Evolutionary conservation across 1,140 invertebrate species (phyloP).

Genomic region (Monochamus saltuarius): DNA sequence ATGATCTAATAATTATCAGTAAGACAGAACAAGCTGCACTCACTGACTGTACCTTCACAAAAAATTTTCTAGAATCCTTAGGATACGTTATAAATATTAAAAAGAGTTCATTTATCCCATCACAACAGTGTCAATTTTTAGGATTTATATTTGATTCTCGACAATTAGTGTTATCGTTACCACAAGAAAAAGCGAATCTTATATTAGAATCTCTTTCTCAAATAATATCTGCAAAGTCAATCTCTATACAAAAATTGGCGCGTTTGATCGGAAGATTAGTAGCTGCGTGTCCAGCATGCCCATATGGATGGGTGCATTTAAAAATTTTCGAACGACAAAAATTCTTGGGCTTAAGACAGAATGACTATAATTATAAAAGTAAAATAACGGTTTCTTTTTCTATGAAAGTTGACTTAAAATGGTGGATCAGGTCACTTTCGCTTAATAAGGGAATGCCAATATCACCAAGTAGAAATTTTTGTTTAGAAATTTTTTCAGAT

Average conservation of each 20-base stretch:
- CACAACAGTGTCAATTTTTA: conserved; percentile 19
- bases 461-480: conserved; percentile 24
- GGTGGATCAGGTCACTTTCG: conserved; percentile 43
- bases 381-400: not conserved
- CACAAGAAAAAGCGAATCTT: conserved; percentile 12
- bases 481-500: conserved; percentile 48
- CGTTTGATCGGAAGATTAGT: conserved; percentile 7
- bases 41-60: conserved; percentile 7
- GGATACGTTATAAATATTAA: conserved; percentile 22
- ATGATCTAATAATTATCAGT: conserved; percentile 24
- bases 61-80: conserved; percentile 10
- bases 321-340: conserved; percentile 21
- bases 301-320: conserved; percentile 16
- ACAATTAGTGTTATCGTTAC: conserved; percentile 12
- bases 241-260: conserved; percentile 5
- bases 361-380: not conserved
- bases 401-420: conserved; percentile 33
- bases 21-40: not conserved
- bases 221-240: not conserved
- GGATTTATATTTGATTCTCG: conserved; percentile 18
- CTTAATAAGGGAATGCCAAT: conserved; percentile 4
- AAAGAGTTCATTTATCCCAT: conserved; percentile 19
- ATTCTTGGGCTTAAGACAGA: conserved; percentile 9
- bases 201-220: not conserved
- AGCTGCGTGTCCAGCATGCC: conserved; percentile 4